Evolutionary conservation across 35 echinoderm and acorn worm genomes (phyloP).

Genomic region (Ophiothrix spiculata): DNA sequence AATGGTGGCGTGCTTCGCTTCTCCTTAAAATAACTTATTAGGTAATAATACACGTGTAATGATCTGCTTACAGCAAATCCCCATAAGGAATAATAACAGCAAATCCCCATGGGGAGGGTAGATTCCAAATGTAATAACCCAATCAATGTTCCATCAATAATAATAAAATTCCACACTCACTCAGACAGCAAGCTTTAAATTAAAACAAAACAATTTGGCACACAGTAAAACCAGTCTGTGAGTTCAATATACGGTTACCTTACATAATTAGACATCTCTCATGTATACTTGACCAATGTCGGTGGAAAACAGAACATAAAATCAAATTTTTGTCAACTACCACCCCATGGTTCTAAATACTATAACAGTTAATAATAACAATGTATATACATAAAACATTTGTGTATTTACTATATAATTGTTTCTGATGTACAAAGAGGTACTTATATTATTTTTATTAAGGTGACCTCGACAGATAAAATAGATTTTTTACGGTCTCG

Average conservation of each 20-base stretch:
- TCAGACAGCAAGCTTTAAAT: too few relatives aligned
- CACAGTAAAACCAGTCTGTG: background rate
- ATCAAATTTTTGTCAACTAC: background rate
- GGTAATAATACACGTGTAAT: too few relatives aligned
- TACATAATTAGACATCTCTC: background rate
- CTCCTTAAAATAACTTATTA: too few relatives aligned
- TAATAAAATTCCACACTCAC: too few relatives aligned
- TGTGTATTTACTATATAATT: background rate
- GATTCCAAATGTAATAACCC: too few relatives aligned
- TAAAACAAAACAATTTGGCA: background rate
- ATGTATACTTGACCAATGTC: background rate
- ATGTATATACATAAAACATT: background rate
- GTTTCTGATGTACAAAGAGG: conserved; percentile 12
- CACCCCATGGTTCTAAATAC: conserved; percentile 2
- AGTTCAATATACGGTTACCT: conserved; percentile 11
- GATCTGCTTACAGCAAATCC: too few relatives aligned
- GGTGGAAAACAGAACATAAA: background rate
- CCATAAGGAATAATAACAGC: too few relatives aligned
- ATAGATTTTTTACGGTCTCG: background rate
- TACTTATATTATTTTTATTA: too few relatives aligned
- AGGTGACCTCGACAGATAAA: background rate
- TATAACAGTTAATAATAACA: background rate
- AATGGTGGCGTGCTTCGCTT: too few relatives aligned
- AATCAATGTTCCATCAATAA: too few relatives aligned
- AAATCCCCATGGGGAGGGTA: too few relatives aligned